These are phyloP conservation scores for Neodon shergylaensis DNA, from an alignment of 2,113 vertebrate species.

Conservation along the genomic window DNA sequence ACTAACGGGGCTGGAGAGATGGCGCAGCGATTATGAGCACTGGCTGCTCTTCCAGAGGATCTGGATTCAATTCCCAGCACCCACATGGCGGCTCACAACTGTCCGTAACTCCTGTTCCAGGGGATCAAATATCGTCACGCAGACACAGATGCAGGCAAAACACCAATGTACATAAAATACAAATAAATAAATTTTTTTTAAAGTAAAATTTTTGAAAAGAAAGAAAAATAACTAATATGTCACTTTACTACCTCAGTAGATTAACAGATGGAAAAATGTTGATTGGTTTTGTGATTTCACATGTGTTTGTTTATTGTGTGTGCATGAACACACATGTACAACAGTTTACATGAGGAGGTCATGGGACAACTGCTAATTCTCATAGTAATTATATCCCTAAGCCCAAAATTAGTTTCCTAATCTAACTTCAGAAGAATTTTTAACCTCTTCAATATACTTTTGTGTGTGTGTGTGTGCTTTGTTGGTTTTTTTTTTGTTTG, in stretches of 20 bases:
- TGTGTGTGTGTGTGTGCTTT: background rate
- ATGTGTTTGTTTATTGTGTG: background rate
- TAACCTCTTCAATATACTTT: background rate
- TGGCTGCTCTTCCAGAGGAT: no score
- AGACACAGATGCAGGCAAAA: no score
- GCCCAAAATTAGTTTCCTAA: background rate
- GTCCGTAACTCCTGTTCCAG: no score
- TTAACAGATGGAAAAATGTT: background rate
- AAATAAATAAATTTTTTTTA: no score
- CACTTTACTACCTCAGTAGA: background rate
- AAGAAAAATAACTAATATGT: background rate
- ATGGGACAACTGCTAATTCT: background rate
- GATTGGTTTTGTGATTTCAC: background rate
- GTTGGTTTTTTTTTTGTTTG: background rate
- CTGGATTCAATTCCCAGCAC: no score
- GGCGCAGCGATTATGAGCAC: no score
- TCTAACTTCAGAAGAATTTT: conserved; percentile 41
- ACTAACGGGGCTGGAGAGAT: no score
- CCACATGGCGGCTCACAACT: no score
- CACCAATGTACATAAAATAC: no score
- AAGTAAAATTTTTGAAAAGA: no score
- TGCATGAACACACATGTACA: background rate
- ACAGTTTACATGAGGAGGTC: background rate
- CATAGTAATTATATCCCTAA: background rate
- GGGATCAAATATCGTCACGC: no score